A percentile compares a stretch with the other conserved stretches of the same genome.
phyloP scores from a whole-genome alignment of 2,797 vertebrate genomes.

The Takifugu ocellatus region DNA sequence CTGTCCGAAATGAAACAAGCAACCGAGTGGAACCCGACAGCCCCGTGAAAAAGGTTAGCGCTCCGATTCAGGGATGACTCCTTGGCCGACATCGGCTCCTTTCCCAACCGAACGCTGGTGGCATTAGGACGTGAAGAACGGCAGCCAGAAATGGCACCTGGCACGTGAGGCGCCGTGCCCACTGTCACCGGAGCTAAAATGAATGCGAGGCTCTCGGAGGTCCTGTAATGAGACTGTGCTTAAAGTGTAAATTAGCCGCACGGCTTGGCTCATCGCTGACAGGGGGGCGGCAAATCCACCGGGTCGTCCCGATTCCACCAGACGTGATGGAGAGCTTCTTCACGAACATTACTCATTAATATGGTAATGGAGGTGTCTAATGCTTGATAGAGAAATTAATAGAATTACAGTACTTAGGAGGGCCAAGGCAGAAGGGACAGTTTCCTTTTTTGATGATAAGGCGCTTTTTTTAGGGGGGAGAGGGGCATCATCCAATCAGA shows the following conservation, averaged over 20 bases:
- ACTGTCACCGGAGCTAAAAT: conserved; percentile 17
- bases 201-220: conserved; percentile 31
- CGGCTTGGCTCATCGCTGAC: conserved; percentile 52
- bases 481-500: conserved; percentile 1
- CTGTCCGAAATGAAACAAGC: conserved; percentile 19
- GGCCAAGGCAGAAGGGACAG: conserved; percentile 25
- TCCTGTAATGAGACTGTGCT: conserved; percentile 56
- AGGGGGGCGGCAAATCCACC: conserved; percentile 48
- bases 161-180: conserved; percentile 7
- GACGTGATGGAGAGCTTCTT: conserved; percentile 60
- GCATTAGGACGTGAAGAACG: conserved; percentile 24
- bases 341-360: conserved; percentile 68
- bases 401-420: conserved; percentile 54
- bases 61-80: conserved; percentile 26
- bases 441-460: conserved; percentile 1
- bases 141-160: conserved; percentile 14
- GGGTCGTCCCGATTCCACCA: conserved; percentile 48
- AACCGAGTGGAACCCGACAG: neutral
- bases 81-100: conserved; percentile 10
- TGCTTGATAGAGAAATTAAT: conserved; percentile 62
- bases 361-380: conserved; percentile 68
- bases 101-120: conserved; percentile 5
- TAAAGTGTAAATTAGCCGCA: conserved; percentile 68
- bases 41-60: conserved; percentile 13
- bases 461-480: conserved; percentile 9